Conservation (phyloP, 1,140 invertebrate genomes). For the Mylabris phalerata region DNA sequence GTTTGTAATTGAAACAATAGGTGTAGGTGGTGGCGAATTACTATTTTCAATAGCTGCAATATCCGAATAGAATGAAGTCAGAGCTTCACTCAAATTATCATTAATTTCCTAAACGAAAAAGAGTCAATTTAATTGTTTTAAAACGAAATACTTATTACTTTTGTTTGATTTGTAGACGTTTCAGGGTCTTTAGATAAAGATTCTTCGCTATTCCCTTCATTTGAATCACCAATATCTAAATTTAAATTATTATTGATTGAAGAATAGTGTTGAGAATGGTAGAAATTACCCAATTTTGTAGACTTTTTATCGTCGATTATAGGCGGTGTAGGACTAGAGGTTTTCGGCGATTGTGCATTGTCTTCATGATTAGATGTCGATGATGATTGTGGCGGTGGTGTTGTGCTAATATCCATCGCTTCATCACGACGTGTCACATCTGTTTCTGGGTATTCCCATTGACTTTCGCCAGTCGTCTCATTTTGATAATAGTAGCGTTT, state of each 20-base stretch:
- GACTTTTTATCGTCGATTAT: slow-evolving; percentile 23
- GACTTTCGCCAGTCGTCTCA: slow-evolving; percentile 49
- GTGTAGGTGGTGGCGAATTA: slow-evolving; percentile 18
- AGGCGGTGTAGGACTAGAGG: slow-evolving; percentile 35
- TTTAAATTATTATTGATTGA: slow-evolving; percentile 9
- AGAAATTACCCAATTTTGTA: neutral
- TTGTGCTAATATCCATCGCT: slow-evolving; percentile 57
- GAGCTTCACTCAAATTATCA: slow-evolving; percentile 42
- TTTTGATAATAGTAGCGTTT: slow-evolving; percentile 66
- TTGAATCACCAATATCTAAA: slow-evolving; percentile 17
- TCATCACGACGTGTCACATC: slow-evolving; percentile 49
- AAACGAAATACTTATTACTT: too few relatives aligned
- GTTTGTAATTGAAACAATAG: slow-evolving; percentile 9
- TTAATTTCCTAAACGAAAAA: slow-evolving; percentile 29
- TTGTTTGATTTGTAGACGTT: slow-evolving; percentile 7
- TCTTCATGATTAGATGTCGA: slow-evolving; percentile 12
- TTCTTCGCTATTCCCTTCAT: slow-evolving; percentile 29
- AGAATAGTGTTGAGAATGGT: slow-evolving; percentile 10
- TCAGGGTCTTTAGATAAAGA: slow-evolving; percentile 50
- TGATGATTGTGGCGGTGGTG: slow-evolving; percentile 42
- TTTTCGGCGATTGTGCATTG: slow-evolving; percentile 34
- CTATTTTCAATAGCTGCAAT: slow-evolving; percentile 49
- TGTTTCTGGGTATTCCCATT: slow-evolving; percentile 61
- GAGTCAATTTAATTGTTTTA: too few relatives aligned
- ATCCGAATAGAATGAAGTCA: slow-evolving; percentile 57